Evolutionary conservation across 2,797 vertebrate species (phyloP).

Genomic region (Channallabes apus): DNA sequence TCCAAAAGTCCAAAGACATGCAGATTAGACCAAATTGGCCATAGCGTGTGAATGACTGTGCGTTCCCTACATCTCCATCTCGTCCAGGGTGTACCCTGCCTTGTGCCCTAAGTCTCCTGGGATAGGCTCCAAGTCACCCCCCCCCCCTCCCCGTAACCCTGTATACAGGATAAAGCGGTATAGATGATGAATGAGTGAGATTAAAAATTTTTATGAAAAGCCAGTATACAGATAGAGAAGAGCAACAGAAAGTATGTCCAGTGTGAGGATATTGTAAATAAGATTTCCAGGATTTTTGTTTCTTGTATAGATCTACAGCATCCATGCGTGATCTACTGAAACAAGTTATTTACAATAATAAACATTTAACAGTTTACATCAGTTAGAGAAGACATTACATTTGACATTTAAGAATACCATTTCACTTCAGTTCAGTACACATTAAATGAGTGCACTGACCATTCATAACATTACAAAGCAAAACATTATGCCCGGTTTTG

Average conservation of each 20-base stretch:
- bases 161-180: too few relatives aligned
- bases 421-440: background rate
- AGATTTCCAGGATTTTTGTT: background rate
- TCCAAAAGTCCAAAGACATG: too few relatives aligned
- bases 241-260: background rate
- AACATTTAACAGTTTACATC: background rate
- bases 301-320: background rate
- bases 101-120: too few relatives aligned
- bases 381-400: background rate
- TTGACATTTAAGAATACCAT: background rate
- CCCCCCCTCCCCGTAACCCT: too few relatives aligned
- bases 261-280: background rate
- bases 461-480: too few relatives aligned
- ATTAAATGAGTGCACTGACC: background rate
- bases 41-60: too few relatives aligned
- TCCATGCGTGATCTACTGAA: background rate
- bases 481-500: too few relatives aligned
- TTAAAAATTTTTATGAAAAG: background rate
- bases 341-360: background rate
- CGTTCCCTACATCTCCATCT: too few relatives aligned
- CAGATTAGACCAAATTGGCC: too few relatives aligned
- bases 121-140: too few relatives aligned
- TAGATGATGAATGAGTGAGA: too few relatives aligned
- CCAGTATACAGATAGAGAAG: background rate
- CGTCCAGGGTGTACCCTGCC: too few relatives aligned